Evolutionary conservation across 2,797 vertebrate genomes (phyloP), one percentile per base, ranked within the genome.

Genomic region (Cuculus canorus): DNA sequence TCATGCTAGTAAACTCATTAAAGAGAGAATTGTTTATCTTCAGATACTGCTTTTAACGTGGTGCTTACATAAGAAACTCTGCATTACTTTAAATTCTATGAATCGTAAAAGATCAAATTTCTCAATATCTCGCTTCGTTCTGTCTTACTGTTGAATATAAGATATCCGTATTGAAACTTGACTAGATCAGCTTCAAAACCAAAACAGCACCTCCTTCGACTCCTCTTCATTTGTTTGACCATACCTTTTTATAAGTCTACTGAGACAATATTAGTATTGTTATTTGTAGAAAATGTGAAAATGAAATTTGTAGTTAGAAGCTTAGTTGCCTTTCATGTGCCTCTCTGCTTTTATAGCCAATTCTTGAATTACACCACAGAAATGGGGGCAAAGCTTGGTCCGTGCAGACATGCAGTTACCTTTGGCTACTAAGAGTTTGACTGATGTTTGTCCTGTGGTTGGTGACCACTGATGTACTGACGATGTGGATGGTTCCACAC

Each of bases 171-270:
- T 23, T 28, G 45, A 79, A 93, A 53, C 25, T 81, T 48, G 35
- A 53, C 13, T 78, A 69, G 17, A 61, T 17, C 50, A 59, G 1
- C 28, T 88, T 56, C 60, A 52, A 70, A 85, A 86, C 35, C 25
- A 45, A 68, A 71, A 27, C 0, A 0, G 8, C 2, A 15, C 14
- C 4, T 81, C 33, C 25, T 82, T 54, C 41, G 76, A 2, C 19
- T 9, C 11, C 17, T 78, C 33, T 60, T 91, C 25, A 21, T 68
- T 21, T 75, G 16, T n/a, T 25, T 75, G 39, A 61, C 23, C 10
- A 3, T 35, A 15, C 1, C 1, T 47, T 92, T 88, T 73, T 88
- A 16, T n/a, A 54, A 83, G 61, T 66, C 30, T 91, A 2, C 21
- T 16, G 27, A 48, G 50, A 27, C 33, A 56, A n/a, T 6, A 13